phyloP scores from a whole-genome alignment of 2,113 vertebrate genomes.

The Burhinus oedicnemus region DNA sequence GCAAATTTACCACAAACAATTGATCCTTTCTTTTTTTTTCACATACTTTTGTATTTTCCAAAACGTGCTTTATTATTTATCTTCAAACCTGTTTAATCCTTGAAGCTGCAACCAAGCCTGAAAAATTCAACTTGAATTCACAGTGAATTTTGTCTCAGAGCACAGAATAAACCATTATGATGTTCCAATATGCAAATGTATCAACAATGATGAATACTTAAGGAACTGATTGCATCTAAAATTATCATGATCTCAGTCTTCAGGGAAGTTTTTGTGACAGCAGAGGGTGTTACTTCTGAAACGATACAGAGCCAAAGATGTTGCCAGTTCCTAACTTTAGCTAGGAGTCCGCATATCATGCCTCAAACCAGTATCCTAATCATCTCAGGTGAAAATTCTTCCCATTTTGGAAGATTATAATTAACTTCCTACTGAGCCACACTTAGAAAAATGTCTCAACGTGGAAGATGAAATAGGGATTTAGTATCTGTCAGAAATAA shows the following conservation, averaged over 20 bases:
- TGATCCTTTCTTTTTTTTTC: background rate
- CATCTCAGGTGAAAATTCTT: slow-evolving; percentile 48
- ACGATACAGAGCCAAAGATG: slow-evolving; percentile 5
- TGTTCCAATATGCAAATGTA: background rate
- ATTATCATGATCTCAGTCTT: background rate
- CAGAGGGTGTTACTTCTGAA: slow-evolving; percentile 50
- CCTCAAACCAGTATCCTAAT: slow-evolving; percentile 37
- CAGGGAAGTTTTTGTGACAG: slow-evolving; percentile 16
- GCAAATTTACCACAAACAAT: slow-evolving; percentile 7
- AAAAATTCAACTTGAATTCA: background rate
- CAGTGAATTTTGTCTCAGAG: background rate
- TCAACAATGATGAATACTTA: background rate
- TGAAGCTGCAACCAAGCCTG: background rate
- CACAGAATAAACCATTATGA: background rate
- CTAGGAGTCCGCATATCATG: background rate
- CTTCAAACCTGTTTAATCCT: background rate
- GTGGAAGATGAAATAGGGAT: slow-evolving; percentile 29
- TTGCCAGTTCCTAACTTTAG: slow-evolving; percentile 48
- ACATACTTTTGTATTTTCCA: background rate
- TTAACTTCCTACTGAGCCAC: slow-evolving; percentile 32
- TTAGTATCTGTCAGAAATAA: slow-evolving; percentile 33
- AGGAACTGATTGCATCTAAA: background rate
- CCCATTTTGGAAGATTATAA: slow-evolving; percentile 29
- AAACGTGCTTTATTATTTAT: background rate
- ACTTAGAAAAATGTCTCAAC: slow-evolving; percentile 46